Base-by-base conservation (phyloP, 64 coral and sea anemone genomes). In the Acropora tenuis region DNA sequence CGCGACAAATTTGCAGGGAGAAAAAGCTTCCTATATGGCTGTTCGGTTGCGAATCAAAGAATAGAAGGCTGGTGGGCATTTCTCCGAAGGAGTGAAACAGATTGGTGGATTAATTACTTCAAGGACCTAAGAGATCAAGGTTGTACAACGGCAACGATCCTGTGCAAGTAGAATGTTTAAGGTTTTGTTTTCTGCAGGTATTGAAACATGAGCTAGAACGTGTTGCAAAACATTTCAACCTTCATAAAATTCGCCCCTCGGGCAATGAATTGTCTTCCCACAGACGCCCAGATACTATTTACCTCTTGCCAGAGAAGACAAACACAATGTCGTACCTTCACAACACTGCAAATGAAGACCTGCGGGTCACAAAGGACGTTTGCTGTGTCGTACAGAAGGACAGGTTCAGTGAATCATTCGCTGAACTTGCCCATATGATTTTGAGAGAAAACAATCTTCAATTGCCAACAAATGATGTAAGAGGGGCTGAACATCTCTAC, bases 351-450 rank as follows among this genome's bases (percentile, higher is more conserved):
- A 52, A 13, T 50, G 48, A 18, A 81, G 89, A 90, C 60, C 48
- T 90, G n/a, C 5, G 8, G 19, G 78, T 90, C 30, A 60, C 89
- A 20, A 82, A 90, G 61, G 78, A 90, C 13, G 61, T 73, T 50
- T 90, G 78, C 61, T 90, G 78, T 82, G 66, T 50, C 2, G 66
- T 69, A 3, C 65, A 60, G 43, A 12, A 43, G 42, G 78, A 90
- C 15, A 78, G 66, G 6, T 90, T 81, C 58, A 7, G 77, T 4
- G 15, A 71, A 15, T 80, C 60, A 5, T 90, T 90, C 49, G 13
- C 88, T 42, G 88, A 90, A 63, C 87, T 89, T 68, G 87, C 87
- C n/a, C 42, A 48, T 79, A 44, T 89, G 43, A 89, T 89, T 13
- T 78, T 89, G 53, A 58, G 47, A n/a, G 88, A 89, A 63, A 89